phyloP scores from a whole-genome alignment of 1,140 invertebrate genomes.

The Trialeurodes vaporariorum region DNA sequence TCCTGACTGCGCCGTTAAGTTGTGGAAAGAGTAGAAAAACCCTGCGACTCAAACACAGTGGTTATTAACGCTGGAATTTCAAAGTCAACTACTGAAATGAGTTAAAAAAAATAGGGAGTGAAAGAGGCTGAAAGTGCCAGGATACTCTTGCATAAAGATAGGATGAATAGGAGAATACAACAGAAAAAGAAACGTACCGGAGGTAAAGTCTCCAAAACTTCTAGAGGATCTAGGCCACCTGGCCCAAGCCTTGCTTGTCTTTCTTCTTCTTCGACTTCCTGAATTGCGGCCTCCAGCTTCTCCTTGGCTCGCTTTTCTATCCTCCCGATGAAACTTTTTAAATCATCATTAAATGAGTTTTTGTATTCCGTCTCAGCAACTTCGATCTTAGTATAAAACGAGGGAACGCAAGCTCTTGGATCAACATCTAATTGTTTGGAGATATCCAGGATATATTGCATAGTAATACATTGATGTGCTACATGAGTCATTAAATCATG shows the following conservation, averaged over 20 bases:
- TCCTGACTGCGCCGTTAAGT: too few species aligned
- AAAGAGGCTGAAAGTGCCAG: too few species aligned
- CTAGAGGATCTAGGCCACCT: slow-evolving; percentile 91
- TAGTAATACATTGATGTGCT: slow-evolving; percentile 95
- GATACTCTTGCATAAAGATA: too few species aligned
- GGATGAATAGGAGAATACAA: too few species aligned
- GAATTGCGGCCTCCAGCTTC: slow-evolving; percentile 73
- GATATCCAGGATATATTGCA: slow-evolving; percentile 97
- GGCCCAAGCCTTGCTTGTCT: slow-evolving; percentile 78
- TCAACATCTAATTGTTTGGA: slow-evolving; percentile 89
- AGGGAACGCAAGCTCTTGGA: slow-evolving; percentile 79
- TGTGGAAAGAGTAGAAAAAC: too few species aligned
- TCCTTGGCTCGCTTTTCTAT: slow-evolving; percentile 77
- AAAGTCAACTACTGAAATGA: too few species aligned
- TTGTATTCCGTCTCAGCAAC: slow-evolving; percentile 83
- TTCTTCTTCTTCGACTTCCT: slow-evolving; percentile 80
- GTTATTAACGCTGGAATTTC: too few species aligned
- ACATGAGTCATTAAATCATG: slow-evolving; percentile 88
- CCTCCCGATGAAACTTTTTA: slow-evolving; percentile 77
- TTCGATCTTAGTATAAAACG: slow-evolving; percentile 94
- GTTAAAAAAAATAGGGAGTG: too few species aligned
- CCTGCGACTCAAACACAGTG: too few species aligned
- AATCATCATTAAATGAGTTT: slow-evolving; percentile 88
- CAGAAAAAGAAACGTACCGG: slow-evolving; percentile 64
- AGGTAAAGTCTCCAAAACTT: slow-evolving; percentile 91